Conservation (phyloP, 2,113 vertebrate genomes). For the Periophthalmodon schlosseri region DNA sequence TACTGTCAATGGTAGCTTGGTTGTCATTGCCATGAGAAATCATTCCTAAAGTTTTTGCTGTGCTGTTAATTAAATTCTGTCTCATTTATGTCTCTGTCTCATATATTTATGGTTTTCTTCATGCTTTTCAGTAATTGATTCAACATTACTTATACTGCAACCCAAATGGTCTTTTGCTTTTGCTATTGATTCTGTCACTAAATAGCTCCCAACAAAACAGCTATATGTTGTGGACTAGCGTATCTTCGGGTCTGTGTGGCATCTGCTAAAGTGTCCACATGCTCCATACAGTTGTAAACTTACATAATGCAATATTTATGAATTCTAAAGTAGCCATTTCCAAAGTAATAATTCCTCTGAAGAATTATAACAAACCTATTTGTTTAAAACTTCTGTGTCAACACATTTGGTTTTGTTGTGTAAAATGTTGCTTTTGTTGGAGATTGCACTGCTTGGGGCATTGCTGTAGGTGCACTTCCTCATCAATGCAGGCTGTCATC, state of each 20-base stretch:
- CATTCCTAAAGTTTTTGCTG: no score
- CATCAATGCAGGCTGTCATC: constrained; percentile 4
- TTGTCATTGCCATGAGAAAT: no score
- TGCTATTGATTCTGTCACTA: not conserved
- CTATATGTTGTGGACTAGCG: not conserved
- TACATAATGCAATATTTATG: not conserved
- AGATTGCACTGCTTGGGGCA: constrained; percentile 4
- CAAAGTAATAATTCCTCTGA: not conserved
- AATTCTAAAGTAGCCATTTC: not conserved
- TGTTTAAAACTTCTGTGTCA: not conserved
- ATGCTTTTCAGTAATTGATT: no score
- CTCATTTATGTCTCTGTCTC: no score
- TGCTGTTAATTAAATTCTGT: no score
- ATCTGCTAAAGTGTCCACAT: not conserved
- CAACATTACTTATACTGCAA: no score
- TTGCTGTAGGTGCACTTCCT: constrained; percentile 14
- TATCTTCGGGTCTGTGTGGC: not conserved
- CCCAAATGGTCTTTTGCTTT: not conserved
- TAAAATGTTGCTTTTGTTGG: not conserved
- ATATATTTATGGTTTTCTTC: no score
- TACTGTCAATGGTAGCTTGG: no score
- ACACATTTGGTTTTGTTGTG: constrained; percentile 1
- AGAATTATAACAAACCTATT: not conserved
- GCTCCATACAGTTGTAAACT: not conserved
- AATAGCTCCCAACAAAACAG: not conserved